phyloP scores from a whole-genome alignment of 2,797 vertebrate species.

The Sternotherus odoratus region DNA sequence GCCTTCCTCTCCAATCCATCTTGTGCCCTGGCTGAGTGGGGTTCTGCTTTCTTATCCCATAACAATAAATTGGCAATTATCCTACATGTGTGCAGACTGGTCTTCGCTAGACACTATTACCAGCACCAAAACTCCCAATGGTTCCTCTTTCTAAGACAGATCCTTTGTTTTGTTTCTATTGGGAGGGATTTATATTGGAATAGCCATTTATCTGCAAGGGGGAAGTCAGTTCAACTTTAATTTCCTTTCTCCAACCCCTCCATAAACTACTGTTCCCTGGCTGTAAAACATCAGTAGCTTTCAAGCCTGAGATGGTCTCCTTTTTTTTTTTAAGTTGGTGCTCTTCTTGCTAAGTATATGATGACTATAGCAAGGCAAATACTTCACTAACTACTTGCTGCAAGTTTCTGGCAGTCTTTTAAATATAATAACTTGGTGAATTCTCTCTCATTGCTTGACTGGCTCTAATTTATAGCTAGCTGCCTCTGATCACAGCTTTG shows the following conservation, averaged over 20 bases:
- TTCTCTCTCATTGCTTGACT: not conserved
- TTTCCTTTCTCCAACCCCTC: not conserved
- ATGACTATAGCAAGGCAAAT: not conserved
- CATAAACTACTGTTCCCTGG: not conserved
- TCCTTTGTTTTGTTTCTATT: not conserved
- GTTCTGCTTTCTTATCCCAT: not conserved
- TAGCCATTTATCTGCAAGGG: not conserved
- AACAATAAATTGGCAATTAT: not conserved
- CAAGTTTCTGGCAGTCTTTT: conserved; percentile 22
- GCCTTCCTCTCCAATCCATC: fast-evolving
- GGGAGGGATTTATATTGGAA: not conserved
- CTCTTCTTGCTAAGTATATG: conserved; percentile 25
- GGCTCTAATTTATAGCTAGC: not conserved
- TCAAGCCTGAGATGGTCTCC: not conserved
- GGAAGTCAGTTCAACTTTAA: not conserved
- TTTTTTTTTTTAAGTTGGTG: not conserved
- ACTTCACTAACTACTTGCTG: not conserved
- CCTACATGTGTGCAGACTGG: not conserved
- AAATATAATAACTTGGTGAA: not conserved
- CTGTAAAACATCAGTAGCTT: not conserved
- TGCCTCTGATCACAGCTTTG: fast-evolving
- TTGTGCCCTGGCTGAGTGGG: fast-evolving
- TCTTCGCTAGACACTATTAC: not conserved
- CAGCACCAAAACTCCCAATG: not conserved
- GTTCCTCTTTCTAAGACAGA: not conserved